phyloP scores from a whole-genome alignment of 1,140 invertebrate species.

The Rhizoglyphus robini region DNA sequence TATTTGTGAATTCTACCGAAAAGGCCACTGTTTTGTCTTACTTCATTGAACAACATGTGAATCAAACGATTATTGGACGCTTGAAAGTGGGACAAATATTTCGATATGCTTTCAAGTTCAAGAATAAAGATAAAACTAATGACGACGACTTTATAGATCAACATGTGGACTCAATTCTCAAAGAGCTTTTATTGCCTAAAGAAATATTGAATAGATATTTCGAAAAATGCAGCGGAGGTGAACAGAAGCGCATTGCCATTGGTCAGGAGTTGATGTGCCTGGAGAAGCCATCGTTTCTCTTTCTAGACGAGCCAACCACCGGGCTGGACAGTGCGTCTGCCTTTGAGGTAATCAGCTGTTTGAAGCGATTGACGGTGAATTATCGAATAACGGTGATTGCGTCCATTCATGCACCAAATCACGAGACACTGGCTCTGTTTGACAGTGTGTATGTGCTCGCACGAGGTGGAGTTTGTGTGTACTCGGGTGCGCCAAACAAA shows the following conservation, averaged over 20 bases:
- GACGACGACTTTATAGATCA: neutral
- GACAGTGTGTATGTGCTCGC: constrained; percentile 21
- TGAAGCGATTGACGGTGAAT: neutral
- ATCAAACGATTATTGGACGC: neutral
- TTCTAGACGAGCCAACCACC: constrained; percentile 20
- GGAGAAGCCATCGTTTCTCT: constrained; percentile 1
- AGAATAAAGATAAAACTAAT: neutral
- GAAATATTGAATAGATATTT: neutral
- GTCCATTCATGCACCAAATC: constrained; percentile 23
- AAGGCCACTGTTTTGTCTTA: neutral
- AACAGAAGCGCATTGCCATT: constrained; percentile 18
- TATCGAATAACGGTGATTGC: constrained; percentile 17
- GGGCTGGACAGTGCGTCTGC: constrained; percentile 16
- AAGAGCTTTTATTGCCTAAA: neutral
- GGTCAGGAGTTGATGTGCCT: constrained; percentile 12
- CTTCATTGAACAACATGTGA: neutral
- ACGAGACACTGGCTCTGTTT: constrained; percentile 21
- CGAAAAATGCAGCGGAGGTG: constrained; percentile 17
- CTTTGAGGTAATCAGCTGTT: neutral
- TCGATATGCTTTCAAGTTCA: neutral
- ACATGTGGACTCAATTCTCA: neutral
- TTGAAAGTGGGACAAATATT: neutral
- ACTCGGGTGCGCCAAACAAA: constrained; percentile 27
- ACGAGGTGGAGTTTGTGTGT: constrained; percentile 27
- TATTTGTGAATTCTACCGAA: neutral